Percentiles rank a stretch among this genome's conserved stretches.
These are phyloP conservation scores for Isotomurus palustris DNA, from an alignment of 2,888 invertebrate species.

Conservation along the genomic window DNA sequence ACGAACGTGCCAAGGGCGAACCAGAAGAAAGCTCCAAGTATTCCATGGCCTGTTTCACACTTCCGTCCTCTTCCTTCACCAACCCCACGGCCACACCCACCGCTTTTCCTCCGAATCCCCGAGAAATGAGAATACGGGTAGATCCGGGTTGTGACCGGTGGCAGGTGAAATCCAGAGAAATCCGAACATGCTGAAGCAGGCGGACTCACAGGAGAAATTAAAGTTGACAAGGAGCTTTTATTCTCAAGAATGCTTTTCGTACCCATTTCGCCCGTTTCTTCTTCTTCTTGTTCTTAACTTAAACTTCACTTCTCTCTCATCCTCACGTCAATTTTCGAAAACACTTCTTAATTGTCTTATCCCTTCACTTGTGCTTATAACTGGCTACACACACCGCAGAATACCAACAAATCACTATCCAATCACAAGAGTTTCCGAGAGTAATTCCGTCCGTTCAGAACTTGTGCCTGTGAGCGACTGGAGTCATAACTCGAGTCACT, in stretches of 20 bases:
- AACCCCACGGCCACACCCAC: neutral
- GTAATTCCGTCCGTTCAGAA: no score
- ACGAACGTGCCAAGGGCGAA: constrained; percentile 17
- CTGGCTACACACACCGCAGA: no score
- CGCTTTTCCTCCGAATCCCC: constrained; percentile 11
- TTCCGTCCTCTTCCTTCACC: neutral
- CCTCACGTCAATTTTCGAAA: no score
- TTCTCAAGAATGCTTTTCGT: constrained; percentile 34
- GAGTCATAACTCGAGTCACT: no score
- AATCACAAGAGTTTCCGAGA: no score
- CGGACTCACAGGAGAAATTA: constrained; percentile 32
- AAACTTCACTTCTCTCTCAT: no score
- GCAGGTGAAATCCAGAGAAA: constrained; percentile 37
- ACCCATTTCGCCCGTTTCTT: constrained; percentile 22
- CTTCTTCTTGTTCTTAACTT: no score
- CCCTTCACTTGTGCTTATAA: no score
- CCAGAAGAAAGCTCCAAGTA: constrained; percentile 15
- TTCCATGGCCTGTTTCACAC: neutral
- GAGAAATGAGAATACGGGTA: constrained; percentile 25
- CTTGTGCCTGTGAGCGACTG: no score
- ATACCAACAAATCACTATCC: no score
- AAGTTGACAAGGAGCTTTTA: constrained; percentile 32
- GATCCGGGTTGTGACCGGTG: constrained; percentile 33
- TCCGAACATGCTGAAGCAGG: constrained; percentile 36
- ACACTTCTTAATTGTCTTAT: no score